These are phyloP conservation scores for Apoda limacodes DNA, from an alignment of 2,888 invertebrate genomes.

Conservation along the genomic window DNA sequence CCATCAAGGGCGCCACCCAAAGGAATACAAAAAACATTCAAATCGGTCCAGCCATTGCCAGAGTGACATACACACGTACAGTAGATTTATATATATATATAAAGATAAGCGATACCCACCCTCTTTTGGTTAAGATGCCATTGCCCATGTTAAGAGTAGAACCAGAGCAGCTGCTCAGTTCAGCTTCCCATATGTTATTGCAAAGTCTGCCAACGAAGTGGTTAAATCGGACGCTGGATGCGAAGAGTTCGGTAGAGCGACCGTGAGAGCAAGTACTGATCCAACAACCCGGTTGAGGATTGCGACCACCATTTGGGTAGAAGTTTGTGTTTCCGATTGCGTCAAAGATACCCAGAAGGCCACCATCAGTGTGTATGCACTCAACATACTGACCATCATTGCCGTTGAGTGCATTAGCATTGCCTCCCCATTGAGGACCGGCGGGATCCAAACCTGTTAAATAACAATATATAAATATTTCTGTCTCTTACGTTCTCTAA, in stretches of 20 bases:
- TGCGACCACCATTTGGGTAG: constrained; percentile 44
- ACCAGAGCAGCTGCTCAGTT: constrained; percentile 27
- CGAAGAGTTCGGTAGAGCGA: constrained; percentile 33
- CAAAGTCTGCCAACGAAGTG: constrained; percentile 34
- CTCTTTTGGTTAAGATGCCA: constrained; percentile 26
- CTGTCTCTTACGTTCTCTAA: too few species aligned
- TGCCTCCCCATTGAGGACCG: constrained; percentile 34
- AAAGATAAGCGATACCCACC: too few species aligned
- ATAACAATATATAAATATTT: too few species aligned
- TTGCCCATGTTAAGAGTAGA: constrained; percentile 34
- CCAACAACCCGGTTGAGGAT: constrained; percentile 43
- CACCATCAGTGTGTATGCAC: constrained; percentile 42
- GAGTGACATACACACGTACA: too few species aligned
- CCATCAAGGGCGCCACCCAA: too few species aligned
- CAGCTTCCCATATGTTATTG: constrained; percentile 24
- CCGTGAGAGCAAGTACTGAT: constrained; percentile 39
- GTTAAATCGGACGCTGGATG: constrained; percentile 32
- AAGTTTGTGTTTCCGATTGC: constrained; percentile 33
- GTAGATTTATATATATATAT: too few species aligned
- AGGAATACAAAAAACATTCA: too few species aligned
- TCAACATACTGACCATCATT: constrained; percentile 37
- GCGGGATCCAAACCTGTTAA: constrained; percentile 48
- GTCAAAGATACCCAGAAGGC: constrained; percentile 33
- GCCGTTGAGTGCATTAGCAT: constrained; percentile 26
- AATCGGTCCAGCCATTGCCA: too few species aligned